Base-by-base conservation (phyloP, 2,113 vertebrate genomes). In the Phyllostomus hastatus region DNA sequence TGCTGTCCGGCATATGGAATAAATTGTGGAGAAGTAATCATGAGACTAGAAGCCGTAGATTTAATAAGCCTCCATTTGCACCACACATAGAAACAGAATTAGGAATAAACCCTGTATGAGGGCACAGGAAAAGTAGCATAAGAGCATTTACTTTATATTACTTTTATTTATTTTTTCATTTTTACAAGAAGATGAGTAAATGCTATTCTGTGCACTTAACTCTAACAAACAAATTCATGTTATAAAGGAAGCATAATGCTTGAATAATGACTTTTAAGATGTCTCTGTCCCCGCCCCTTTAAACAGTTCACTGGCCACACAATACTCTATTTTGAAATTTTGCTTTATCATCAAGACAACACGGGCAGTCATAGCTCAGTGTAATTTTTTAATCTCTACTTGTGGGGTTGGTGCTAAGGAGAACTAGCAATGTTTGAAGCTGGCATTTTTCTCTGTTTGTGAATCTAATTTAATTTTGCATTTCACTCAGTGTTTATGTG, bases 1-100 rank as follows among this genome's bases (percentile, higher is more conserved):
- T 31, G 67, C 17, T 12, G 11, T 75, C 69, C 5, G 66, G 54
- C 70, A 96, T 94, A 73, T 95, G 87, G 90, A 97, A 83, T 96
- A 97, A 88, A 69, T 41, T 95, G 15, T 73, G 59, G 83, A 94
- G 38, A 67, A 84, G 20, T 76, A 91, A 76, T 92, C 87, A 96
- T 48, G 75, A 93, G 91, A 87, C 69, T 90, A 19, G 57, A 96
- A 97, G 16, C 33, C 57, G 69, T 38, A 83, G 96, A 84, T 75
- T 97, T 96, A 95, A 97, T 96, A 94, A 94, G 90, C 95, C 69
- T 93, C 66, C 86, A 59, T 93, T 95, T 89, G 67, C 89, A 75
- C 7, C 69, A 79, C 35, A 73, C 19, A 50, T 57, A 67, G 1
- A n/a, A 88, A 95, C 64, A 96, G 41, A 59, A 48, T 79, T 93